These are phyloP conservation scores for Sminthopsis crassicaudata DNA, from an alignment of 2,113 vertebrate genomes.

Conservation along the genomic window DNA sequence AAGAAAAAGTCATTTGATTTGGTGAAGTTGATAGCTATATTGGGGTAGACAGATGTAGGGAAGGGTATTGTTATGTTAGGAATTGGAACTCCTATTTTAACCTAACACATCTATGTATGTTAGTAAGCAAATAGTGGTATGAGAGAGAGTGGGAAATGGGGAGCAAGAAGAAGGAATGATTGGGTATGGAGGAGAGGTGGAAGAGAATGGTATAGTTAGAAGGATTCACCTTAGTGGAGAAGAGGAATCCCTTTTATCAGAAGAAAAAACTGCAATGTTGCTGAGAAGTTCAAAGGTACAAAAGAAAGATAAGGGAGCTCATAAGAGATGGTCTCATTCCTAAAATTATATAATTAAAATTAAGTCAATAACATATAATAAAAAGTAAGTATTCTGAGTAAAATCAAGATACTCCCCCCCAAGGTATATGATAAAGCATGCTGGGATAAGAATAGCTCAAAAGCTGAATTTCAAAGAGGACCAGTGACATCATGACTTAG, in stretches of 20 bases:
- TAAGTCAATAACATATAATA: conserved; percentile 32
- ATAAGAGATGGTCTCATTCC: neutral
- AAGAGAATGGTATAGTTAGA: neutral
- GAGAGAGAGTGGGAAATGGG: neutral
- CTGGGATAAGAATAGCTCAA: conserved; percentile 49
- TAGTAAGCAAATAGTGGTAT: neutral
- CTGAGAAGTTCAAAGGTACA: neutral
- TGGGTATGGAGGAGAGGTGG: neutral
- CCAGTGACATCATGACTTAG: neutral
- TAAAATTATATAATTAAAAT: neutral
- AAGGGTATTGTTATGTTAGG: neutral
- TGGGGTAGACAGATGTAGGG: neutral
- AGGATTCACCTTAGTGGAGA: neutral
- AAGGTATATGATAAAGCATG: conserved; percentile 23
- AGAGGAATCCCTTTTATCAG: neutral
- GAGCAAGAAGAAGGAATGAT: neutral
- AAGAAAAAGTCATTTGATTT: neutral
- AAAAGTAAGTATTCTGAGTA: conserved; percentile 50
- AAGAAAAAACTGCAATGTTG: neutral
- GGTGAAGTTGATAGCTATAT: neutral
- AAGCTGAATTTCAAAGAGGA: conserved; percentile 35
- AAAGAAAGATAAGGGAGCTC: neutral
- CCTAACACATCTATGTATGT: neutral
- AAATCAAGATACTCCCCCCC: conserved; percentile 44
- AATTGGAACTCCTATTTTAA: neutral